Conservation (phyloP, 2,113 vertebrate species). For the Phocoena sinus region DNA sequence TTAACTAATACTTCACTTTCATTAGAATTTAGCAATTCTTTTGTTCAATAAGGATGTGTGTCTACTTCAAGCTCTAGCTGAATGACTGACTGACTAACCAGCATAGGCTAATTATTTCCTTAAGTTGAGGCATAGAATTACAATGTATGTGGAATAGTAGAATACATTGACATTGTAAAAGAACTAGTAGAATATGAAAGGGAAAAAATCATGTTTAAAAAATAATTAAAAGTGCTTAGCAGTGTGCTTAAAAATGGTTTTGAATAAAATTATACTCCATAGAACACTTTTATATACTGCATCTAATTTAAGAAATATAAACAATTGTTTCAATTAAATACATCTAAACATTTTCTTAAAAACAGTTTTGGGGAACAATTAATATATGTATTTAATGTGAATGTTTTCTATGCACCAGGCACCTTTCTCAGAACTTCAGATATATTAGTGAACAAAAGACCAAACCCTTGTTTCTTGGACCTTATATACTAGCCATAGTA, state of each 20-base stretch:
- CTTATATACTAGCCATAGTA: background rate
- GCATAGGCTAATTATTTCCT: background rate
- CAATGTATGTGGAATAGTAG: background rate
- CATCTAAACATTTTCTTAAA: background rate
- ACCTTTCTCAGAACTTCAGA: background rate
- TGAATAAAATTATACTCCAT: background rate
- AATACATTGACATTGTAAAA: background rate
- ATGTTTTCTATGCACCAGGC: background rate
- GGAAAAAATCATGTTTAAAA: background rate
- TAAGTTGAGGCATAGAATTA: background rate
- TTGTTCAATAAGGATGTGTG: background rate
- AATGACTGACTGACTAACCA: background rate
- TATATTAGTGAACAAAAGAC: background rate
- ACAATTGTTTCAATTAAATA: background rate
- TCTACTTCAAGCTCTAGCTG: background rate
- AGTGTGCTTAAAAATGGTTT: background rate
- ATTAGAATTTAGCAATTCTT: background rate
- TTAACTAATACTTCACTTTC: background rate
- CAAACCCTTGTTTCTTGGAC: background rate
- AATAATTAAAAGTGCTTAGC: background rate
- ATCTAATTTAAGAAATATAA: background rate
- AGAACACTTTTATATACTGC: background rate
- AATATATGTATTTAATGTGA: background rate
- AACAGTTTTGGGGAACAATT: background rate
- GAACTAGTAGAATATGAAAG: background rate